Conservation (phyloP, 1,140 invertebrate genomes). For the Coelopa frigida region DNA sequence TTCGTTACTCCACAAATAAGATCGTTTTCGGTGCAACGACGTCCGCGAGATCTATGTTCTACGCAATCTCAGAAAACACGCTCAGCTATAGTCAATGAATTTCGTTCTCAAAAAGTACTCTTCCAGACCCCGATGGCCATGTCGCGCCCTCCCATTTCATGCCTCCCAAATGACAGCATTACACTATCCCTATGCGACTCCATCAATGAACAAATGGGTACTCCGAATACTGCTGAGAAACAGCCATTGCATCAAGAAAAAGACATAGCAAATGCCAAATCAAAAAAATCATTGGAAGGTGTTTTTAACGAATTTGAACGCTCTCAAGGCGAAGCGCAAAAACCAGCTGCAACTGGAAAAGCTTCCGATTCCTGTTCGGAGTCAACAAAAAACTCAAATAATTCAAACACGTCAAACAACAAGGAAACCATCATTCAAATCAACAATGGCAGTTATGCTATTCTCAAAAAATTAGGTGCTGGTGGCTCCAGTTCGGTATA, state of each 20-base stretch:
- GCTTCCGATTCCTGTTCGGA: neutral
- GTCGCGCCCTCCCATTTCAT: conserved; percentile 27
- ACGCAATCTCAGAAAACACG: conserved; percentile 19
- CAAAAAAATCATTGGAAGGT: conserved; percentile 31
- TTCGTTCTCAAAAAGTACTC: conserved; percentile 39
- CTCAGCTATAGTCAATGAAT: conserved; percentile 25
- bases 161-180: conserved; percentile 29
- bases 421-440: conserved; percentile 23
- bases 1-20: conserved; percentile 38
- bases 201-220: conserved; percentile 28
- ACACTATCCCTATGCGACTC: conserved; percentile 37
- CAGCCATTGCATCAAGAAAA: neutral
- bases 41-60: conserved; percentile 14
- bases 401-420: conserved; percentile 6
- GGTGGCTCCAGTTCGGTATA: conserved; percentile 41
- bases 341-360: neutral
- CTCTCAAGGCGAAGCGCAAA: conserved; percentile 3
- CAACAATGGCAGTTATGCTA: conserved; percentile 31
- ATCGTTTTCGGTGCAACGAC: conserved; percentile 11
- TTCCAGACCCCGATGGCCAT: conserved; percentile 38
- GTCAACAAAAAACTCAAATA: neutral
- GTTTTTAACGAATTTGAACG: conserved; percentile 19
- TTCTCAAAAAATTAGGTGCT: conserved; percentile 33
- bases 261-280: conserved; percentile 10
- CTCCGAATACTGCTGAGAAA: conserved; percentile 18